Percentiles rank a stretch among this genome's conserved stretches.
Conservation (phyloP, 2,797 vertebrate species). For the Galago senegalensis region DNA sequence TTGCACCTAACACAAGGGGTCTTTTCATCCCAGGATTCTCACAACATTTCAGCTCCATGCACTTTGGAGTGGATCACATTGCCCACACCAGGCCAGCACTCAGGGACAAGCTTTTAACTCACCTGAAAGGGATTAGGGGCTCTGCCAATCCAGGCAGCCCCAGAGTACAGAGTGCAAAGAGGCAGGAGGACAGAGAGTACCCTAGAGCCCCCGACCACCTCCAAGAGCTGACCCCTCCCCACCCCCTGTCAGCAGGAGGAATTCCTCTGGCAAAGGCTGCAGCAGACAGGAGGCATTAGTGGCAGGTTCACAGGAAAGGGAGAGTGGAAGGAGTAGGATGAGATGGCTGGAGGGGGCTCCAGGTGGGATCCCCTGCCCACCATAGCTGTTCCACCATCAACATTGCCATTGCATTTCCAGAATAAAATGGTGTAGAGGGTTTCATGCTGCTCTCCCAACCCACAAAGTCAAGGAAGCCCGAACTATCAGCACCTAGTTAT, state of each 20-base stretch:
- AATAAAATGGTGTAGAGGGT: neutral
- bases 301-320: neutral
- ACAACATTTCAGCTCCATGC: constrained; percentile 33
- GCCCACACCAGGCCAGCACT: constrained; percentile 74
- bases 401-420: neutral
- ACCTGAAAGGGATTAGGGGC: constrained; percentile 73
- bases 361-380: neutral
- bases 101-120: constrained; percentile 79
- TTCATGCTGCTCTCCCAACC: neutral
- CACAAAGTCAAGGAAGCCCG: neutral
- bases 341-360: neutral
- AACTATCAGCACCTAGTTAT: neutral
- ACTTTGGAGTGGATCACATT: constrained; percentile 58
- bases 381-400: accelerated
- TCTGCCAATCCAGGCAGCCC: constrained; percentile 57
- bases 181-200: neutral
- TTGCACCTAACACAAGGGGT: constrained; percentile 69
- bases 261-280: neutral
- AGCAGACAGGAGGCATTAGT: neutral
- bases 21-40: constrained; percentile 72
- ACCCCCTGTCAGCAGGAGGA: neutral
- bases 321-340: accelerated
- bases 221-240: neutral
- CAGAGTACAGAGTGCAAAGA: neutral
- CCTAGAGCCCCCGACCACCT: neutral